These are phyloP conservation scores for Lepilemur ruficaudatus DNA, from an alignment of 2,797 vertebrate species.

Conservation along the genomic window DNA sequence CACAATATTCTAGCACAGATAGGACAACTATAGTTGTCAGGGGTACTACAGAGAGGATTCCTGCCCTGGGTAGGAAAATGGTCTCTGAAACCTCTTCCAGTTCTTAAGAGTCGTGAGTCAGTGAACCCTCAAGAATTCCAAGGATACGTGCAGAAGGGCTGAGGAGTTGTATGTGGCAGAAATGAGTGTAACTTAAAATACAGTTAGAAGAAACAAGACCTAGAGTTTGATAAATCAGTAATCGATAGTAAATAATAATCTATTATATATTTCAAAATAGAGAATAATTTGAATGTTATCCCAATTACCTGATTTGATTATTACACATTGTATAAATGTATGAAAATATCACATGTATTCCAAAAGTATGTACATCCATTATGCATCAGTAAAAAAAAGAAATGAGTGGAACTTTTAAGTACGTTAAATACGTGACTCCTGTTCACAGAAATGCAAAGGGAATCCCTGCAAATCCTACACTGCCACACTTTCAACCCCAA, in stretches of 20 bases:
- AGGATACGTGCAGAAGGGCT: not conserved
- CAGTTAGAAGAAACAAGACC: not conserved
- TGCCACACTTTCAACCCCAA: not conserved
- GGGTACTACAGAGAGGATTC: not conserved
- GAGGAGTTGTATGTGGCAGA: not conserved
- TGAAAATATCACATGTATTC: not conserved
- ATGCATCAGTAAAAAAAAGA: not conserved
- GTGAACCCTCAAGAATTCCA: not conserved
- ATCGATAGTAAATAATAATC: not conserved
- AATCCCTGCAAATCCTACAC: not conserved
- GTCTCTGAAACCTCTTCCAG: not conserved
- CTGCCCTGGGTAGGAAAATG: not conserved
- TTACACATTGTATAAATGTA: not conserved
- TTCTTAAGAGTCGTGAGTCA: not conserved
- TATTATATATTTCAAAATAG: not conserved
- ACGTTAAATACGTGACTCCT: not conserved
- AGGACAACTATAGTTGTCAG: not conserved
- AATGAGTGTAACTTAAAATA: not conserved
- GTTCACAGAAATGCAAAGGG: not conserved
- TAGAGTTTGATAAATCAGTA: not conserved
- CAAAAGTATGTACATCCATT: not conserved
- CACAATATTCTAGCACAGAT: not conserved
- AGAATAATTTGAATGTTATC: not conserved
- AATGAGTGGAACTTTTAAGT: not conserved
- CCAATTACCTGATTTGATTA: not conserved